phyloP scores from a whole-genome alignment of 2,113 vertebrate species.

The Vidua macroura region DNA sequence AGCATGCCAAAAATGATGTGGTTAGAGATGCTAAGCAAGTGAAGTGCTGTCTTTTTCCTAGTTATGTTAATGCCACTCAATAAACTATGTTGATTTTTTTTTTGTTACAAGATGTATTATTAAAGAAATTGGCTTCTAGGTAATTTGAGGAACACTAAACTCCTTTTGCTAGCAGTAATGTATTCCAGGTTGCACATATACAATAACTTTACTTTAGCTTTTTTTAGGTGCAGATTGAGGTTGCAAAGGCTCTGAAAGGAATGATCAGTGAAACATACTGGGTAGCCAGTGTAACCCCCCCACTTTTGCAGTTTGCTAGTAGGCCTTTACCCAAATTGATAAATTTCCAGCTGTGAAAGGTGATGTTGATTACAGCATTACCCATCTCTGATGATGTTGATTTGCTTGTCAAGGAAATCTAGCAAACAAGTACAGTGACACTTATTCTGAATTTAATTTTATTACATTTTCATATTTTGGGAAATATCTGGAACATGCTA shows the following conservation, averaged over 20 bases:
- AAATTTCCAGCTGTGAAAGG: background rate
- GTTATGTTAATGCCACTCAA: background rate
- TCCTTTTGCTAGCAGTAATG: background rate
- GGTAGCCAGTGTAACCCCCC: background rate
- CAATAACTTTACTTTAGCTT: background rate
- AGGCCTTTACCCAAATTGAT: background rate
- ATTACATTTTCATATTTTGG: background rate
- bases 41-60: background rate
- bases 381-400: accelerated
- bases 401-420: background rate
- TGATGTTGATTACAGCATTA: background rate
- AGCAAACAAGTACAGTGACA: background rate
- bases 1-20: accelerated
- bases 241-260: background rate
- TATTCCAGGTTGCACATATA: background rate
- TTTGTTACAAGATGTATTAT: accelerated
- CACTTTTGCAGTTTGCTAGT: background rate
- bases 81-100: background rate
- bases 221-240: background rate
- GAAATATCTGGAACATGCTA: background rate
- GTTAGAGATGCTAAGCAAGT: background rate
- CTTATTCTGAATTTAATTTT: background rate
- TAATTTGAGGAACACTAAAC: background rate
- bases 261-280: background rate
- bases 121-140: background rate